Evolutionary conservation across 2,797 vertebrate species (phyloP).

Genomic region (Enteromius anoplus): DNA sequence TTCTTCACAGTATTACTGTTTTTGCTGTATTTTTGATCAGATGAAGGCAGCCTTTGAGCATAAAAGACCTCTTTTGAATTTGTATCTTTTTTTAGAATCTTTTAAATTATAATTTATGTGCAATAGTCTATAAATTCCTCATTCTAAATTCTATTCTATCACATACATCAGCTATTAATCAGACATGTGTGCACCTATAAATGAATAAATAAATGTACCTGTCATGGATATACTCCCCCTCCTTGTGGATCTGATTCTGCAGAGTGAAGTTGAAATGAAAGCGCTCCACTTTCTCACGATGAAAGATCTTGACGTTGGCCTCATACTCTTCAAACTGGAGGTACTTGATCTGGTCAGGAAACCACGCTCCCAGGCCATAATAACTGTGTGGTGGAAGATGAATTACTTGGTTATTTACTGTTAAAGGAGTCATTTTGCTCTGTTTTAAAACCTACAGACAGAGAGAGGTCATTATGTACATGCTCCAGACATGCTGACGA

Average conservation of each 20-base stretch:
- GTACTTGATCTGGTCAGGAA: constrained; percentile 97
- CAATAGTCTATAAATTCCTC: not conserved
- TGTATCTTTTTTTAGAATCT: too few species aligned
- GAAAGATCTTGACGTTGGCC: constrained; percentile 84
- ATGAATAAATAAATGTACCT: constrained; percentile 75
- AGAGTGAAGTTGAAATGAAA: constrained; percentile 97
- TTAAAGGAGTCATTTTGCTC: not conserved
- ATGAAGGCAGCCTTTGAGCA: not conserved
- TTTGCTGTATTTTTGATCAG: not conserved
- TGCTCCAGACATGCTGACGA: not conserved
- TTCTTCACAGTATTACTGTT: not conserved
- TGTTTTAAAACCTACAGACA: not conserved
- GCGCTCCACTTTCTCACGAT: constrained; percentile 83
- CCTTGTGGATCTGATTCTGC: constrained; percentile 93
- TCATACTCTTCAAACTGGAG: constrained; percentile 92
- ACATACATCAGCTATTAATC: not conserved
- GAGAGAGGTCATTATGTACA: not conserved
- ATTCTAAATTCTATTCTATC: not conserved
- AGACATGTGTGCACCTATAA: constrained; percentile 7
- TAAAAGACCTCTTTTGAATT: not conserved
- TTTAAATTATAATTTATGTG: not conserved
- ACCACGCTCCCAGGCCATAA: constrained; percentile 96
- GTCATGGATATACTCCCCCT: constrained; percentile 89
- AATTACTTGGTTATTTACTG: not conserved
- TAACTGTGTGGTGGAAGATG: constrained; percentile 76